Evolutionary conservation across 2,888 invertebrate genomes (phyloP).

Genomic region (Orthosia incerta): DNA sequence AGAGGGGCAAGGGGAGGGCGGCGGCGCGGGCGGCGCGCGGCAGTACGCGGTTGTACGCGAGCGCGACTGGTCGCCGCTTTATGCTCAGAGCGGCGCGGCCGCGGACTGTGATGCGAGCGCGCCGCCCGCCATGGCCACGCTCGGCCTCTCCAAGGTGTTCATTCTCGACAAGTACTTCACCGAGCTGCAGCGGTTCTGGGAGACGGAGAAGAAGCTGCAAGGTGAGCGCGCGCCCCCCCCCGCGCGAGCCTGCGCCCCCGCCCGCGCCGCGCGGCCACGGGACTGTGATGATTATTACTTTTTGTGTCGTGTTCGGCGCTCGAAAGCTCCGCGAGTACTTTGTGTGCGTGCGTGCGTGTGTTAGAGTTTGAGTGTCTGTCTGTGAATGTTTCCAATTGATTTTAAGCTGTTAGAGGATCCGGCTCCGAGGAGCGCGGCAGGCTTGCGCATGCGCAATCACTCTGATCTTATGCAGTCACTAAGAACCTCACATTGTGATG

Average conservation of each 20-base stretch:
- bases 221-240: slow-evolving; percentile 92
- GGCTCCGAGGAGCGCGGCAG: slow-evolving; percentile 29
- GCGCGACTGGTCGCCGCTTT: slow-evolving; percentile 79
- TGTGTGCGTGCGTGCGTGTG: slow-evolving; percentile 57
- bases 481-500: background rate
- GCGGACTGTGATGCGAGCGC: slow-evolving; percentile 87
- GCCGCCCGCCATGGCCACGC: slow-evolving; percentile 95
- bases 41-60: slow-evolving; percentile 75
- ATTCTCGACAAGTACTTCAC: slow-evolving; percentile 99
- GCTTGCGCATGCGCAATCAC: slow-evolving; percentile 3
- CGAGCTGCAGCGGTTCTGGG: slow-evolving; percentile 99
- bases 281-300: slow-evolving; percentile 71
- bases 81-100: slow-evolving; percentile 81
- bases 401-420: slow-evolving; percentile 57
- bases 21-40: slow-evolving; percentile 55
- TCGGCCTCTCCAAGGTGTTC: slow-evolving; percentile 99
- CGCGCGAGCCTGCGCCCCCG: slow-evolving; percentile 56
- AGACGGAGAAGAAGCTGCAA: slow-evolving; percentile 98
- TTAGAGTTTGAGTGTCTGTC: slow-evolving; percentile 62
- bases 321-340: slow-evolving; percentile 71
- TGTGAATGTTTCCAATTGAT: slow-evolving; percentile 59
- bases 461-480: background rate
- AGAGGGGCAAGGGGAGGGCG: slow-evolving; percentile 33
- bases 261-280: slow-evolving; percentile 50
- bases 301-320: slow-evolving; percentile 73